phyloP scores from a whole-genome alignment of 2,797 vertebrate genomes.

The Anisognathus igniventris region DNA sequence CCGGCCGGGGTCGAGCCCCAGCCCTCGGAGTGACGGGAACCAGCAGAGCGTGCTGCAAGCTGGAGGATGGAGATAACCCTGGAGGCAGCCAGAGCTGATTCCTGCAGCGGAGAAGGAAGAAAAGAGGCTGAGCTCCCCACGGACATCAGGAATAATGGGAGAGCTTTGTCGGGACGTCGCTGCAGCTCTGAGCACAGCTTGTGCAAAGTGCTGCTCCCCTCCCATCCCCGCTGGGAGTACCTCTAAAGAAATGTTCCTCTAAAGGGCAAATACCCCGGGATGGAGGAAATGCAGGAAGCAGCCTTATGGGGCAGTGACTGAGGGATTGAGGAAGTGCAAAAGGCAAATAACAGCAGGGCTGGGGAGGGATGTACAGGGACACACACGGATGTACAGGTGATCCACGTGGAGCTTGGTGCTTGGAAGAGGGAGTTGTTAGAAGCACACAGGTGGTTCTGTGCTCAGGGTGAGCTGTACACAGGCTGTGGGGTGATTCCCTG shows the following conservation, averaged over 20 bases:
- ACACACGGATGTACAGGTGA: rapidly evolving
- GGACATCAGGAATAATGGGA: background rate
- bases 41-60: conserved; percentile 19
- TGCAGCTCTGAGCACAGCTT: background rate
- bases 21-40: background rate
- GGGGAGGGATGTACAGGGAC: background rate
- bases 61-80: conserved; percentile 48
- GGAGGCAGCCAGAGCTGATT: background rate
- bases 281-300: background rate
- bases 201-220: background rate
- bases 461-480: rapidly evolving
- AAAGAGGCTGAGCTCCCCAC: background rate
- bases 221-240: background rate
- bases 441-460: background rate
- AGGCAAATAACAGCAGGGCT: background rate
- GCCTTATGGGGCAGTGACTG: rapidly evolving
- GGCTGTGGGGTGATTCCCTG: background rate
- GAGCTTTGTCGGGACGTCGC: background rate
- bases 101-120: background rate
- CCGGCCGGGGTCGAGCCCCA: background rate
- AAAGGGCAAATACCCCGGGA: background rate
- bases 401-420: rapidly evolving
- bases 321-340: background rate
- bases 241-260: background rate
- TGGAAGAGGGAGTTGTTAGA: too few species aligned